These are phyloP conservation scores for Rhagologus leucostigma DNA, from an alignment of 2,113 vertebrate species.

Conservation along the genomic window DNA sequence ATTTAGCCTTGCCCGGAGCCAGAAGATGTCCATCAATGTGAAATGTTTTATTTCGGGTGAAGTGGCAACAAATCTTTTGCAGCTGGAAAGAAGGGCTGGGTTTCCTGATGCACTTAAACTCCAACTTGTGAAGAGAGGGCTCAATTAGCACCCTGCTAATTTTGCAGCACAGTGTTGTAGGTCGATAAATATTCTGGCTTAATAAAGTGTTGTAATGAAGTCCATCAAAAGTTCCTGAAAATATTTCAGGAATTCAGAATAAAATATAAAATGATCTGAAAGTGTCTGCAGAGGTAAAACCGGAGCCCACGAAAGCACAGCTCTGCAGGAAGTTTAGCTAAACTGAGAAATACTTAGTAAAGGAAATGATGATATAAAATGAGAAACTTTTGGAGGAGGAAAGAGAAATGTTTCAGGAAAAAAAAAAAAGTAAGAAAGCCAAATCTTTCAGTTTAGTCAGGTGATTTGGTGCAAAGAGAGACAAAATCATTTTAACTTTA, in stretches of 20 bases:
- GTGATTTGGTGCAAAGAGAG: neutral
- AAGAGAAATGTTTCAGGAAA: neutral
- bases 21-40: neutral
- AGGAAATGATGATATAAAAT: neutral
- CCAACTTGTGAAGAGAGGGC: neutral
- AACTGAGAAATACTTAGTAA: neutral
- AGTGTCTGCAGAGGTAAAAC: neutral
- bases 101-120: neutral
- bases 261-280: neutral
- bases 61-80: neutral
- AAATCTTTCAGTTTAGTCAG: neutral
- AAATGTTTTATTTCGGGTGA: neutral
- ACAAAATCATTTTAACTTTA: neutral
- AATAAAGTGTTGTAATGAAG: neutral
- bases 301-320: neutral
- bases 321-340: neutral
- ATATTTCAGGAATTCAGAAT: neutral
- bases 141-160: neutral
- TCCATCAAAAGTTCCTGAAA: neutral
- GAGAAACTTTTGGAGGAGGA: neutral
- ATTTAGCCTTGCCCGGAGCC: slow-evolving; percentile 9
- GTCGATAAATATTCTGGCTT: neutral
- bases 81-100: neutral
- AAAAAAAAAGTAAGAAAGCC: neutral
- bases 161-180: neutral